Evolutionary conservation across 2,888 invertebrate genomes (phyloP), one percentile per base, ranked within the genome.

Genomic region (Drosophila parthenogenetica): DNA sequence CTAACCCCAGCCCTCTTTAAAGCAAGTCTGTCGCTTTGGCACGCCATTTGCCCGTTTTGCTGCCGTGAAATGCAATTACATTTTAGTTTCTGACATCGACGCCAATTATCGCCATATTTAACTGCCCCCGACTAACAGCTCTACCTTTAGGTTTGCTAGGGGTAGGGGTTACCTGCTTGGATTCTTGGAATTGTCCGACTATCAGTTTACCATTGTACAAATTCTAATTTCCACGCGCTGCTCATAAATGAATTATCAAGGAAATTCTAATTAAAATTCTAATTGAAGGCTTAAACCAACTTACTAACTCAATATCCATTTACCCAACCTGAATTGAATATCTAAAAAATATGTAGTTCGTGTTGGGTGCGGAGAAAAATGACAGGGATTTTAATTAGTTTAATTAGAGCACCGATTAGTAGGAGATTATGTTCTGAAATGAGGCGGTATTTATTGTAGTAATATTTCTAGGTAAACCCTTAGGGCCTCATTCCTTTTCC

Each of bases 11-110:
- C 22, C 35, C 8, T 3, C 5, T 13, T 37, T 48, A 53, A 74
- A 62, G 13, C 63, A 69, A 57, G 39, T 50, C 58, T 35, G n/a
- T 32, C 17, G 49, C 5, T 42, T 68, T 79, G 63, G 55, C 82
- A 81, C 82, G 83, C 76, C 69, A 86, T 81, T 85, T 66, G 68
- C 50, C 54, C 69, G 63, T 65, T 62, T 62, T 60, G 46, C 61
- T 58, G 68, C 50, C 69, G 57, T 59, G 60, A 59, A 69, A 64
- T 70, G 68, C 77, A 86, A 86, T 86, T 86, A 83, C 77, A 70
- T 50, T 66, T 46, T 29, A 19, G 32, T 43, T 61, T 77, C 78
- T 67, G 77, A 77, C 67, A 75, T 72, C 78, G 73, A 54, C 63
- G 78, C 57, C 75, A 75, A 77, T 75, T 75, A 75, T 73, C 73